Evolutionary conservation across 2,113 vertebrate species (phyloP), one percentile per base, ranked within the genome.

Genomic region (Butorides virescens): DNA sequence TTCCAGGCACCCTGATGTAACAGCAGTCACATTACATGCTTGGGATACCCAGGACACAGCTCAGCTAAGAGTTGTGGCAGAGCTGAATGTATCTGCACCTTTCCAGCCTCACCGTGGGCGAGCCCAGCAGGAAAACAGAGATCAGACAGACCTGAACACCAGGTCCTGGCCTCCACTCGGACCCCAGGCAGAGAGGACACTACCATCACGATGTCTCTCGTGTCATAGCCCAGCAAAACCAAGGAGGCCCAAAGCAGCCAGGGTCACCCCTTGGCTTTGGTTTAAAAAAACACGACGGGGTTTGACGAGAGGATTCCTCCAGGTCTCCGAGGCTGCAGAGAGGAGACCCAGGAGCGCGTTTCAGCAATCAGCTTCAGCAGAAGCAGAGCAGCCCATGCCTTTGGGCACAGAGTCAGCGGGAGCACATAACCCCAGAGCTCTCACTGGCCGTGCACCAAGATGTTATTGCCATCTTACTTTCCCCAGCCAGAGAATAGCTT

Each of bases 221-320:
- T 21, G 23, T 49, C 66, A 37, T 0, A 32, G 16, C 13, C 59
- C 84, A 91, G 59, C 29, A 86, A 77, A 84, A 63, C 47, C 77
- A 70, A 79, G 16, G 25, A 7, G 44, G 4, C 46, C 32, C 67
- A 86, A 30, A 84, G 76, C 32, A 81, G 16, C 39, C 13, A 32
- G 44, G n/a, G 9, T 63, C 71, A 63, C 3, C 9, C 14, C 22
- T 49, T 20, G 6, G 11, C 39, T 82, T 32, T 5, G 14, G 14
- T 23, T 72, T 63, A 30, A 59, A n/a, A 67, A 53, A 7, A 0
- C 44, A 32, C 23, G n/a, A 0, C 0, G 0, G 13, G 8, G 3
- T 68, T 79, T 62, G n/a, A 62, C 46, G 62, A 30, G 47, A 85
- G 18, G 34, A 62, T 34, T 61, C 30, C 34, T 47, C 9, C 16